A percentile compares a stretch with the other conserved stretches of the same genome.
phyloP scores from a whole-genome alignment of 2,113 vertebrate species.

The Phodopus roborovskii region DNA sequence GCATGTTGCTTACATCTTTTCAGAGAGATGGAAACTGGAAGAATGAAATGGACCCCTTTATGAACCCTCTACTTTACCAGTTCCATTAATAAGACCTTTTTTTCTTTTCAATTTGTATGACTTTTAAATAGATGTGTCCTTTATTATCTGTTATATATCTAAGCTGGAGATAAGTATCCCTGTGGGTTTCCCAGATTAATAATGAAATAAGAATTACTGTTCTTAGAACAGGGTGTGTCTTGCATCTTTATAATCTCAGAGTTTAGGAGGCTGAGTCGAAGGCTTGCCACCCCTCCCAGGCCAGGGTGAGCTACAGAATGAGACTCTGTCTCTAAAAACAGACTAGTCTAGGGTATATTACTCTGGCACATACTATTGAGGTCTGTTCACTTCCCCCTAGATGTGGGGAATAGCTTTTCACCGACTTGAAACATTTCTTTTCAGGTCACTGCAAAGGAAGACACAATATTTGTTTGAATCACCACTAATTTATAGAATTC shows the following conservation, averaged over 20 bases:
- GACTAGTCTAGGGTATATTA: not conserved
- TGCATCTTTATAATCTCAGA: not conserved
- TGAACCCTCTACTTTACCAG: not conserved
- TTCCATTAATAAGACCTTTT: not conserved
- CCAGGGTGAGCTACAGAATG: not conserved
- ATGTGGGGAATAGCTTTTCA: not conserved
- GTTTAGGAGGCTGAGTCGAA: not conserved
- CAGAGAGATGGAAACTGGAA: constrained; percentile 14
- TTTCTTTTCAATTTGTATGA: not conserved
- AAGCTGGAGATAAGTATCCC: not conserved
- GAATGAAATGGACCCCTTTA: not conserved
- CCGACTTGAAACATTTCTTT: constrained; percentile 36
- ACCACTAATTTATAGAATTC: constrained; percentile 6
- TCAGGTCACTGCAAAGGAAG: not conserved
- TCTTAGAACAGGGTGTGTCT: not conserved
- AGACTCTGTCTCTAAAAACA: not conserved
- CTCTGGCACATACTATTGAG: not conserved
- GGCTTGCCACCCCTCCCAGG: not conserved
- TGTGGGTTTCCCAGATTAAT: constrained; percentile 42
- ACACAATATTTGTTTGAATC: not conserved
- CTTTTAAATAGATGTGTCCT: constrained; percentile 4
- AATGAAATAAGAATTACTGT: constrained; percentile 25
- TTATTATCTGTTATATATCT: constrained; percentile 9
- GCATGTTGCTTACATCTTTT: not conserved
- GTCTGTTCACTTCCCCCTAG: not conserved